A percentile compares a stretch with the other conserved stretches of the same genome.
Evolutionary conservation across 2,113 vertebrate genomes (phyloP).

Genomic region (Recurvirostra avosetta): DNA sequence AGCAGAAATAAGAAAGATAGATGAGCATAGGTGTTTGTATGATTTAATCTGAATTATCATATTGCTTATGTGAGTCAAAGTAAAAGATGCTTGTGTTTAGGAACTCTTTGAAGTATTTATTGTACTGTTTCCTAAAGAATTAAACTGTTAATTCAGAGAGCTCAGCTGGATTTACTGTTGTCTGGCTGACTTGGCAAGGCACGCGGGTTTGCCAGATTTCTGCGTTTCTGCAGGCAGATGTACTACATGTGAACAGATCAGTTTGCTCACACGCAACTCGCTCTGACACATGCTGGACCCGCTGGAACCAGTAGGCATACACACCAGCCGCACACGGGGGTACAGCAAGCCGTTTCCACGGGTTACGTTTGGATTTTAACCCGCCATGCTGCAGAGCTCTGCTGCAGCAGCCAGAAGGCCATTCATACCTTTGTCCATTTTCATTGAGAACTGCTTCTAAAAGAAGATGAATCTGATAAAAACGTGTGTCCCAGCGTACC

Average conservation of each 20-base stretch:
- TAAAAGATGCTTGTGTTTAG: background rate
- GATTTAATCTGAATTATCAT: background rate
- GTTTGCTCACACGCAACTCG: background rate
- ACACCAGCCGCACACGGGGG: background rate
- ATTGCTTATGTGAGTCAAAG: background rate
- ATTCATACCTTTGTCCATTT: background rate
- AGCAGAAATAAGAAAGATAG: background rate
- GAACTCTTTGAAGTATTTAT: conserved; percentile 10
- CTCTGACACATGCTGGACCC: background rate
- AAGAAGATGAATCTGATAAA: background rate
- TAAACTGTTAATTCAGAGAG: background rate
- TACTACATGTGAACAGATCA: background rate
- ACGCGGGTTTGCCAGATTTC: background rate
- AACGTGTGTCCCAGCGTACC: background rate
- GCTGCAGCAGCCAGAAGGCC: background rate
- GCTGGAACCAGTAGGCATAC: background rate
- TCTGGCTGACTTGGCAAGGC: background rate
- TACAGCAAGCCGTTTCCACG: accelerated
- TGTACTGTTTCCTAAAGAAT: background rate
- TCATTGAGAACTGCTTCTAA: background rate
- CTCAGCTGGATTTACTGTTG: background rate
- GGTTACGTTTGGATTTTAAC: accelerated
- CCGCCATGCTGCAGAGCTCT: background rate
- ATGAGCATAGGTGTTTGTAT: background rate
- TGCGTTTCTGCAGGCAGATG: background rate